These are phyloP conservation scores for Trachelus stipa DNA, from an alignment of 2,888 invertebrate species.

Conservation along the genomic window DNA sequence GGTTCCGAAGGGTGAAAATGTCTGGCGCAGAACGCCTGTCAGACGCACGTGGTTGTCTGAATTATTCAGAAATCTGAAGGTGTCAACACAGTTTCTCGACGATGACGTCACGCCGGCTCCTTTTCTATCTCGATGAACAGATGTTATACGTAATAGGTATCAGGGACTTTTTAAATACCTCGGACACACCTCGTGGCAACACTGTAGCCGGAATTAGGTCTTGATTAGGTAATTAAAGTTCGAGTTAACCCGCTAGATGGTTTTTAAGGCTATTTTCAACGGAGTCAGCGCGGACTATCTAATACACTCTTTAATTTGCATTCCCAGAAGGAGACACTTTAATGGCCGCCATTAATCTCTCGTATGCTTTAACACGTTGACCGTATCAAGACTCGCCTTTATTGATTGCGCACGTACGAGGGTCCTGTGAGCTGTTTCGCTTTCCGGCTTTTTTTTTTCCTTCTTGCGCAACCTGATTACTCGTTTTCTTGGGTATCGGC, in stretches of 20 bases:
- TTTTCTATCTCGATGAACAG: slow-evolving; percentile 24
- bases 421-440: not conserved
- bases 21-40: slow-evolving; percentile 34
- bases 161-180: slow-evolving; percentile 3
- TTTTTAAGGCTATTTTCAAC: slow-evolving; percentile 12
- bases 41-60: slow-evolving; percentile 19
- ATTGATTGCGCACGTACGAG: slow-evolving; percentile 33
- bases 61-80: not conserved
- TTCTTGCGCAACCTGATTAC: not conserved
- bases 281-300: slow-evolving; percentile 49
- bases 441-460: not conserved
- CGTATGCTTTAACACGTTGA: slow-evolving; percentile 37
- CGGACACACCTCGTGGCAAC: too few relatives aligned
- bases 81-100: slow-evolving; percentile 17
- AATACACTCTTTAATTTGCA: slow-evolving; percentile 48
- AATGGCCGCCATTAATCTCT: slow-evolving; percentile 50
- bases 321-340: slow-evolving; percentile 38
- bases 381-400: slow-evolving; percentile 37
- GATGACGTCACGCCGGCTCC: slow-evolving; percentile 22
- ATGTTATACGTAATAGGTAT: slow-evolving; percentile 5
- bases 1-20: slow-evolving; percentile 23
- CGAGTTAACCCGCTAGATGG: slow-evolving; percentile 4
- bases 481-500: not conserved
- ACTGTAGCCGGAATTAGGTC: too few relatives aligned
- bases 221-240: not conserved